A percentile compares a stretch with the other conserved stretches of the same genome.
Conservation (phyloP, 2,113 vertebrate genomes). For the Zeus faber region DNA sequence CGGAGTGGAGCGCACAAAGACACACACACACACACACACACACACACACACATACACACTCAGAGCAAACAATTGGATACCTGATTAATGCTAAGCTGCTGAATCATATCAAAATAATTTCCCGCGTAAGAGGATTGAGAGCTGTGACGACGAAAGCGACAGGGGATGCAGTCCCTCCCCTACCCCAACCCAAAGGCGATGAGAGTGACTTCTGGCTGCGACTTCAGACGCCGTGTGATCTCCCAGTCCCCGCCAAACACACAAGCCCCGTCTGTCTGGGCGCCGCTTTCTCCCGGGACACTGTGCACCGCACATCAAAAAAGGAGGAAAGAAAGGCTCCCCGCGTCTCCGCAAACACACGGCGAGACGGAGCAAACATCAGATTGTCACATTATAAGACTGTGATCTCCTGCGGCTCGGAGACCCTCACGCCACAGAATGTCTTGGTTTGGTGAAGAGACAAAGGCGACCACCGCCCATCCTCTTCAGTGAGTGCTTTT, state of each 20-base stretch:
- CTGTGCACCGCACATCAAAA: constrained; percentile 22
- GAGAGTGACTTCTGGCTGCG: constrained; percentile 27
- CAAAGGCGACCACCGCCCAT: background rate
- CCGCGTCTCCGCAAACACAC: constrained; percentile 13
- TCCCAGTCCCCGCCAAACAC: constrained; percentile 39
- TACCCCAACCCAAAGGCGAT: constrained; percentile 3
- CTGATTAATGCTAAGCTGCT: constrained; percentile 27
- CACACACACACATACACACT: background rate
- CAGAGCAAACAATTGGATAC: constrained; percentile 5
- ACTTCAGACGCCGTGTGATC: constrained; percentile 44
- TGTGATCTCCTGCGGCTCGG: constrained; percentile 11
- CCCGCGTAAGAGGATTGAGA: constrained; percentile 27
- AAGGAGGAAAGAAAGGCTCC: too few relatives aligned
- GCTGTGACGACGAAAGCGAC: constrained; percentile 20
- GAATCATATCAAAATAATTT: constrained; percentile 26
- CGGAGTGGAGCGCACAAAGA: too few relatives aligned
- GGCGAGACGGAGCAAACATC: constrained; percentile 28
- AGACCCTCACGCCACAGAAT: background rate
- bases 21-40: too few relatives aligned
- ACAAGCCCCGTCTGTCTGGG: constrained; percentile 27
- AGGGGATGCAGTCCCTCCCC: constrained; percentile 9
- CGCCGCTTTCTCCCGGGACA: constrained; percentile 19
- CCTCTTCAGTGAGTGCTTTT: too few relatives aligned
- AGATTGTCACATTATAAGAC: constrained; percentile 18
- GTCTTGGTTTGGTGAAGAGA: background rate